phyloP scores from a whole-genome alignment of 2,113 vertebrate genomes.

The Eudorcas thomsonii region DNA sequence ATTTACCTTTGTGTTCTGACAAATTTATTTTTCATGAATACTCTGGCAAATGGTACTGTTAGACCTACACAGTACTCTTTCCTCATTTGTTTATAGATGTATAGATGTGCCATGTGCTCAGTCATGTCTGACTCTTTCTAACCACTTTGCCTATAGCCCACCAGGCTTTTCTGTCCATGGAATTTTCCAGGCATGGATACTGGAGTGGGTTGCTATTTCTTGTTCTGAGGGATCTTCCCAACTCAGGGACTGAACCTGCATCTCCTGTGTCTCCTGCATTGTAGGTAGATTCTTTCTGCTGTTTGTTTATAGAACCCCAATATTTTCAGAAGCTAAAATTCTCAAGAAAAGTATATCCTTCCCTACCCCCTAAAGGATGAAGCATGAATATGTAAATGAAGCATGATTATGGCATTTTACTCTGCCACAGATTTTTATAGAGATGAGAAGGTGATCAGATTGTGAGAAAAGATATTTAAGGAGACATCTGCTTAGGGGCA shows the following conservation, averaged over 20 bases:
- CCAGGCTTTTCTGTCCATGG: not conserved
- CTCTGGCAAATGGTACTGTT: not conserved
- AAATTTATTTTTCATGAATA: not conserved
- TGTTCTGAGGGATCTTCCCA: not conserved
- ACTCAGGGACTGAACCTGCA: not conserved
- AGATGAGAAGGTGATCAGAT: not conserved
- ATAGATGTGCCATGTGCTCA: not conserved
- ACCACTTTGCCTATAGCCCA: not conserved
- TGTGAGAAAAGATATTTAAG: not conserved
- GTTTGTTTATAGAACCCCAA: not conserved
- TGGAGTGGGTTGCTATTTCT: not conserved
- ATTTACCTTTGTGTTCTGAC: not conserved
- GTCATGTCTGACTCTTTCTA: not conserved
- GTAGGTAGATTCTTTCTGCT: not conserved
- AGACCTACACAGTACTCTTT: not conserved
- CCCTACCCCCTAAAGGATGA: not conserved
- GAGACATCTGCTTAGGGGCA: not conserved
- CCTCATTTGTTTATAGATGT: not conserved
- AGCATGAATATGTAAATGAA: not conserved
- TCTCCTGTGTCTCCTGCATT: not conserved
- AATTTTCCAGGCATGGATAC: not conserved
- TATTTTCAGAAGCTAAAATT: not conserved
- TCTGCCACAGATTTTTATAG: not conserved
- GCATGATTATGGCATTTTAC: not conserved
- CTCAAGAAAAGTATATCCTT: not conserved